Base-by-base conservation (phyloP, 2,888 invertebrate genomes). In the Eupeodes luniger region DNA sequence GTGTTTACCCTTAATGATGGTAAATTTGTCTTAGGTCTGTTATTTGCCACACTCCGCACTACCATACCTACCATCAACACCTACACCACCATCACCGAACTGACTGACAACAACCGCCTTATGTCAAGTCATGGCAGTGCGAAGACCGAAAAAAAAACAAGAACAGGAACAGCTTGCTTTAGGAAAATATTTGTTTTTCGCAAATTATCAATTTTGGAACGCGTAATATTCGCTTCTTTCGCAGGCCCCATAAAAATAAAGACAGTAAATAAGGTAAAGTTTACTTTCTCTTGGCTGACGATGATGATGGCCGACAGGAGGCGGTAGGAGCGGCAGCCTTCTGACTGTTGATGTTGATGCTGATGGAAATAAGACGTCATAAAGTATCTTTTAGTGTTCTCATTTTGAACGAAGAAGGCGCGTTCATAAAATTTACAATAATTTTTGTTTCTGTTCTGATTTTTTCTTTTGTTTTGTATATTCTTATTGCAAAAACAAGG, bases 171-270 rank as follows among this genome's bases (percentile, higher is more conserved):
- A 59, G 57, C 36, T 59, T 59, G 59, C 36, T 44, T 36, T 55
- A 53, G n/a, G 11, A 67, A n/a, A 72, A 72, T 80, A 72, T 85
- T 80, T 80, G 70, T 16, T 55, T 40, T 49, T 72, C 44, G 69
- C 55, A 64, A 59, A 69, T 66, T 72, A 77, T 76, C 75, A 61
- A 74, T 84, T 84, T 80, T 19, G 66, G 27, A 85, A 81, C 76
- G 77, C 55, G 27, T 27, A 27, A 70, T 72, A 76, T 40, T 40
- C 40, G 40, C 40, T 40, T 40, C 5, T 27, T 85, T 74, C 49
- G 66, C 66, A 40, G 72, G 47, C 77, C 85, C 40, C 81, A 81
- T 81, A 85, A 76, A 36, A 14, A 36, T 12, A 55, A 59, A 47
- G 44, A 49, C 19, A 47, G 76, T 77, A 81, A 81, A 81, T 61